Conservation (phyloP, 1,140 invertebrate genomes). For the Sarcophaga bullata region DNA sequence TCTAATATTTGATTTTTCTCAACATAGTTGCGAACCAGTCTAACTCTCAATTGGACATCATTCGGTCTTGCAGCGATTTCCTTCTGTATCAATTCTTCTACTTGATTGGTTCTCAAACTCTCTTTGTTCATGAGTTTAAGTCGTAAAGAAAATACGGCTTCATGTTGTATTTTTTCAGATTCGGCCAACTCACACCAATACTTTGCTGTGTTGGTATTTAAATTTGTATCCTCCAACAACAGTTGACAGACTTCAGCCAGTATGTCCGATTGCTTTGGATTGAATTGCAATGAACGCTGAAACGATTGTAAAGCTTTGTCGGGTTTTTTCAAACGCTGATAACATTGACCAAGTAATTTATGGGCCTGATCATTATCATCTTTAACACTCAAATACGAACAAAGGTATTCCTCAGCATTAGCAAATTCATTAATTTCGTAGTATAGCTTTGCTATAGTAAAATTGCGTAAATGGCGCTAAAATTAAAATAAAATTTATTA, state of each 20-base stretch:
- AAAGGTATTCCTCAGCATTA: conserved; percentile 75
- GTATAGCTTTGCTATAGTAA: conserved; percentile 79
- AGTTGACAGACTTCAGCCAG: conserved; percentile 84
- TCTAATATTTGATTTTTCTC: conserved; percentile 75
- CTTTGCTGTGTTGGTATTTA: conserved; percentile 72
- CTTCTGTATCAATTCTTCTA: conserved; percentile 69
- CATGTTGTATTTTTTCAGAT: conserved; percentile 76
- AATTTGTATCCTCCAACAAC: conserved; percentile 70
- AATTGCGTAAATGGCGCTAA: conserved; percentile 77
- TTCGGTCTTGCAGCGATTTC: conserved; percentile 77
- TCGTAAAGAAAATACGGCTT: conserved; percentile 77
- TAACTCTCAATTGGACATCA: conserved; percentile 77
- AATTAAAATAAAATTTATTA: conserved; percentile 60
- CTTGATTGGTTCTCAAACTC: conserved; percentile 68
- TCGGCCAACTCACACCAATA: conserved; percentile 86
- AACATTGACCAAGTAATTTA: conserved; percentile 81
- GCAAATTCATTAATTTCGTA: conserved; percentile 79
- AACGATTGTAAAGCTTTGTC: conserved; percentile 82
- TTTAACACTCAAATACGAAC: conserved; percentile 76
- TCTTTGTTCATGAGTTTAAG: conserved; percentile 73
- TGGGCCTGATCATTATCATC: conserved; percentile 80
- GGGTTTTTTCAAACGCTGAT: conserved; percentile 77
- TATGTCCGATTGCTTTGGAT: conserved; percentile 81
- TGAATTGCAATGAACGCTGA: conserved; percentile 80
- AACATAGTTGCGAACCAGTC: conserved; percentile 79